A percentile compares a stretch with the other conserved stretches of the same genome.
Evolutionary conservation across 2,113 vertebrate species (phyloP).

Genomic region (Siniperca knerii): DNA sequence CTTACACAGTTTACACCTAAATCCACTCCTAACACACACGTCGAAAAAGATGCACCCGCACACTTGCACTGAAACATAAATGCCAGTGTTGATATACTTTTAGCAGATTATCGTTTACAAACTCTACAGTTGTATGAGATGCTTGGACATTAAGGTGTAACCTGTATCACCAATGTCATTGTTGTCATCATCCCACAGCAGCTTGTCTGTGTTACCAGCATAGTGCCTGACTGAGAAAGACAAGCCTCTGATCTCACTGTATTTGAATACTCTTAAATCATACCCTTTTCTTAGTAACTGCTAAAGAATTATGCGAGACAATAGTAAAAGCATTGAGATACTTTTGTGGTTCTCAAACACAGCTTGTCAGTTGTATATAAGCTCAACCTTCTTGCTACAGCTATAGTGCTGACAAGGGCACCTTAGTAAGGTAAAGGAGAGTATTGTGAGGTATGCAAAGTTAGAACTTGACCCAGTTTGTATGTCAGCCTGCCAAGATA

Average conservation of each 20-base stretch:
- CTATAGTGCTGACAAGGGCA: constrained; percentile 33
- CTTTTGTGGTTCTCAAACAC: constrained; percentile 3
- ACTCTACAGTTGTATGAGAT: constrained; percentile 20
- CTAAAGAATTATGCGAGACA: background rate
- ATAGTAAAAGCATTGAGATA: background rate
- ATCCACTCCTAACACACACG: constrained; percentile 39
- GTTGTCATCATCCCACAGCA: constrained; percentile 4
- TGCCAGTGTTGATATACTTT: constrained; percentile 33
- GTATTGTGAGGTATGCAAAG: constrained; percentile 9
- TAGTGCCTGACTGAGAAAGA: constrained; percentile 56
- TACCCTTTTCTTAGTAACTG: constrained; percentile 8
- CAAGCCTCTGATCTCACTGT: constrained; percentile 22
- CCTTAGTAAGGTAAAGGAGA: constrained; percentile 41
- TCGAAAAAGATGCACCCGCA: constrained; percentile 2
- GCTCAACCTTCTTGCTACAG: constrained; percentile 7
- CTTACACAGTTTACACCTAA: constrained; percentile 50
- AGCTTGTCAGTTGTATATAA: constrained; percentile 19
- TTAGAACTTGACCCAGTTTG: constrained; percentile 32
- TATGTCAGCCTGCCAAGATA: constrained; percentile 36
- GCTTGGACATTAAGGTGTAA: constrained; percentile 7
- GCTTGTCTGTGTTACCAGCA: constrained; percentile 46
- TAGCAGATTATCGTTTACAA: constrained; percentile 50
- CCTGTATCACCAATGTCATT: background rate
- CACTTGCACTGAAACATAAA: constrained; percentile 52
- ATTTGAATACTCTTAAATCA: constrained; percentile 13